These are phyloP conservation scores for Temnothorax longispinosus DNA, from an alignment of 1,140 invertebrate species.

Conservation along the genomic window DNA sequence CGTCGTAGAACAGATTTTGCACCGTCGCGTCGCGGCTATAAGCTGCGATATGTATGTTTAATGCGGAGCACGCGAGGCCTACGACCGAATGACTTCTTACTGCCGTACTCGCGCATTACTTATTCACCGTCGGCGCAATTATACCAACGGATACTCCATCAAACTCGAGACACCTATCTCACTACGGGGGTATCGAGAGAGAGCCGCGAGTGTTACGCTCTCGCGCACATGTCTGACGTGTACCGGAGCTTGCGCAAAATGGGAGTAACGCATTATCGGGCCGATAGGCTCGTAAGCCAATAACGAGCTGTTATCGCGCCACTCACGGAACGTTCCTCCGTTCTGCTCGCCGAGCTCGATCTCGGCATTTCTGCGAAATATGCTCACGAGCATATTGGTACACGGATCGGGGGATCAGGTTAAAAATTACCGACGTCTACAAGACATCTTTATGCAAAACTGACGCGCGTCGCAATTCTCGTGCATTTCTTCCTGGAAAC, in stretches of 20 bases:
- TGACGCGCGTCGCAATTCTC: conserved; percentile 29
- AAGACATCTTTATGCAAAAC: conserved; percentile 36
- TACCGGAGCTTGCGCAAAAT: conserved; percentile 7
- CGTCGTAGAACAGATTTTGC: conserved; percentile 50
- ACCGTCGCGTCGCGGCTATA: conserved; percentile 42
- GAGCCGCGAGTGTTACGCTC: neutral
- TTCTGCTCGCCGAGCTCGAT: neutral
- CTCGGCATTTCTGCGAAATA: neutral
- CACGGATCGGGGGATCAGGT: neutral
- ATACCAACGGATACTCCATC: conserved; percentile 71
- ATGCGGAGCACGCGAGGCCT: conserved; percentile 78
- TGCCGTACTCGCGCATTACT: conserved; percentile 74
- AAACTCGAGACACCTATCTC: conserved; percentile 69
- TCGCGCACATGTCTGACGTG: conserved; percentile 20
- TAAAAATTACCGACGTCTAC: conserved; percentile 15
- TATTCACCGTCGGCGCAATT: conserved; percentile 78
- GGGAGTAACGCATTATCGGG: conserved; percentile 31
- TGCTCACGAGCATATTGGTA: neutral
- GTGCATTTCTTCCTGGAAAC: conserved; percentile 18
- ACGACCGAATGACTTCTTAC: conserved; percentile 77
- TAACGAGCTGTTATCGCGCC: neutral
- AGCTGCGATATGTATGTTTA: conserved; percentile 77
- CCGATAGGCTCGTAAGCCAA: conserved; percentile 13
- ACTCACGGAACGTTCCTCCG: neutral
- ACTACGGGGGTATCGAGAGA: neutral